phyloP scores from a whole-genome alignment of 2,888 invertebrate genomes.

The Melanchra persicariae region DNA sequence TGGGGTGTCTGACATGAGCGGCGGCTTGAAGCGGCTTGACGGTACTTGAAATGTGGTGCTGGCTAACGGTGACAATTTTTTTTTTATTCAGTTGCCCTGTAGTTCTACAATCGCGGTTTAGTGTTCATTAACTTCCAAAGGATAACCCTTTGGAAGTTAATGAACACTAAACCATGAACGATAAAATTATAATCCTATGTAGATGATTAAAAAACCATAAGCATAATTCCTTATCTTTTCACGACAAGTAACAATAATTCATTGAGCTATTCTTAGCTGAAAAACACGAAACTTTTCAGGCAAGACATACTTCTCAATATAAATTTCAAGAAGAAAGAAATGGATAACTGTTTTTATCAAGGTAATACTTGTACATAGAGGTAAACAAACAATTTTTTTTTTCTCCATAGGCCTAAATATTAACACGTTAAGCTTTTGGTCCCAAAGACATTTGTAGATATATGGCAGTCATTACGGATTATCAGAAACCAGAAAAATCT shows the following conservation, averaged over 20 bases:
- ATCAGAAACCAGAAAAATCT: no score
- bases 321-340: not conserved
- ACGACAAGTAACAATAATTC: not conserved
- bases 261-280: not conserved
- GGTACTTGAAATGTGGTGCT: slow-evolving; percentile 21
- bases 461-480: no score
- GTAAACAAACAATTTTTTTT: no score
- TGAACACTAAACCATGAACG: no score
- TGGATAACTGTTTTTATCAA: not conserved
- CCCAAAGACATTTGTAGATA: no score
- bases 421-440: no score
- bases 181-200: not conserved
- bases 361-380: not conserved
- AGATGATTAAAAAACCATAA: not conserved
- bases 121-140: not conserved
- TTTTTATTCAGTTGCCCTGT: not conserved
- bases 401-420: no score
- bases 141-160: not conserved
- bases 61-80: not conserved
- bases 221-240: not conserved
- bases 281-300: not conserved
- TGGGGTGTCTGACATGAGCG: slow-evolving; percentile 70
- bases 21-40: slow-evolving; percentile 41
- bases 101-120: not conserved
- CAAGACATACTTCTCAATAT: not conserved